Evolutionary conservation across 2,113 vertebrate species (phyloP).

Genomic region (Cebus imitator): DNA sequence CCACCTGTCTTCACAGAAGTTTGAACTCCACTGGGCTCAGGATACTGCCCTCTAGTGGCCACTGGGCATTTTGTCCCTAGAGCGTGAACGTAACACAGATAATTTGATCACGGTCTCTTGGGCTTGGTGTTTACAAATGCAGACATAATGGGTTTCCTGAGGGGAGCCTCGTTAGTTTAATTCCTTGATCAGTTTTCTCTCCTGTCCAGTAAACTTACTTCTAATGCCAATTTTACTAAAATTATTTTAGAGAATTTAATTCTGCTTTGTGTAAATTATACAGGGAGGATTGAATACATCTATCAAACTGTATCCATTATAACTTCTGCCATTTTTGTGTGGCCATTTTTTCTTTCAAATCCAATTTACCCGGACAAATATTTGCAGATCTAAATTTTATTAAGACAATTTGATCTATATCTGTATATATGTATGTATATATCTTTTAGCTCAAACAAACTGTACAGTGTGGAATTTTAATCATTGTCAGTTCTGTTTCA

Average conservation of each 20-base stretch:
- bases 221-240: conserved; percentile 35
- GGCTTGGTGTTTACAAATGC: not conserved
- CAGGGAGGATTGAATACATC: conserved; percentile 50
- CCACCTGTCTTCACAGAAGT: not conserved
- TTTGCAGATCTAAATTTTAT: conserved; percentile 74
- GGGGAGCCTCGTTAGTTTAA: not conserved
- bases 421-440: not conserved
- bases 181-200: conserved; percentile 22
- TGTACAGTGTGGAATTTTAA: conserved; percentile 45
- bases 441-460: not conserved
- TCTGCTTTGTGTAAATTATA: conserved; percentile 27
- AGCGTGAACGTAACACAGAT: not conserved
- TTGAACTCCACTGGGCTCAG: not conserved
- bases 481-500: conserved; percentile 52
- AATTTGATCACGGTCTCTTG: not conserved
- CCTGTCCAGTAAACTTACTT: not conserved
- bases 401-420: conserved; percentile 57
- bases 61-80: not conserved
- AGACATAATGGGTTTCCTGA: not conserved
- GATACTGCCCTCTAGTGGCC: not conserved
- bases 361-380: conserved; percentile 76
- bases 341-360: conserved; percentile 64
- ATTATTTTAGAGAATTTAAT: conserved; percentile 58
- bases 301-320: conserved; percentile 56
- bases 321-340: conserved; percentile 65